These are phyloP conservation scores for Hydrolagus affinis DNA, from an alignment of 2,113 vertebrate genomes.

Conservation along the genomic window DNA sequence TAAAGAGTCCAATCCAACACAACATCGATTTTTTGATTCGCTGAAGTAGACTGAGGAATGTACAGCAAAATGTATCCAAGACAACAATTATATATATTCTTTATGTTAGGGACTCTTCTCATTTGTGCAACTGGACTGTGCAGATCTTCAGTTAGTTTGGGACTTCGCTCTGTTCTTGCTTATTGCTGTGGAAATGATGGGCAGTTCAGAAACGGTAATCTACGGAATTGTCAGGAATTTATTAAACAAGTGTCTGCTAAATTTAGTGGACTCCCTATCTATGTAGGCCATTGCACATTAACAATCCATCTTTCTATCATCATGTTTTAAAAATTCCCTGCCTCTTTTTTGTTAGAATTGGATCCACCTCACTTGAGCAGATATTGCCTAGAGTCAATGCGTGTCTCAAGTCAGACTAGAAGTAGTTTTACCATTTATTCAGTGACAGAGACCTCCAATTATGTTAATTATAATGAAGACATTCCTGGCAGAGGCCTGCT, in stretches of 20 bases:
- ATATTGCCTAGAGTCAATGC: background rate
- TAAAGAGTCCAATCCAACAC: no score
- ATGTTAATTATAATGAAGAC: conserved; percentile 8
- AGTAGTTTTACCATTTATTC: background rate
- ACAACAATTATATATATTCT: no score
- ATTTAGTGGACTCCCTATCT: background rate
- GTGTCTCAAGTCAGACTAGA: background rate
- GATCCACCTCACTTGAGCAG: background rate
- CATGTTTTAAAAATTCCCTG: background rate
- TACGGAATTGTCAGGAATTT: background rate
- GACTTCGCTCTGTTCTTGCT: no score
- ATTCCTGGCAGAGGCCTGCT: background rate
- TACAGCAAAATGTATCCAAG: no score
- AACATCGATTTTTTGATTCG: no score
- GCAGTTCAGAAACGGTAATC: background rate
- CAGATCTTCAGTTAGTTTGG: no score
- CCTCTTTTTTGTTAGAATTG: background rate
- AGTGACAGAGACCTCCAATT: background rate
- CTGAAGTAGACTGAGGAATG: no score
- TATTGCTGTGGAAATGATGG: background rate
- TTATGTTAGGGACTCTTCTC: no score
- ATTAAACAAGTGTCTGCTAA: background rate
- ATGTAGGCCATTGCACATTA: background rate
- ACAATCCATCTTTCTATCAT: background rate
- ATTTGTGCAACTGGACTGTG: no score